These are phyloP conservation scores for Altica lythri DNA, from an alignment of 2,888 invertebrate species.

Conservation along the genomic window DNA sequence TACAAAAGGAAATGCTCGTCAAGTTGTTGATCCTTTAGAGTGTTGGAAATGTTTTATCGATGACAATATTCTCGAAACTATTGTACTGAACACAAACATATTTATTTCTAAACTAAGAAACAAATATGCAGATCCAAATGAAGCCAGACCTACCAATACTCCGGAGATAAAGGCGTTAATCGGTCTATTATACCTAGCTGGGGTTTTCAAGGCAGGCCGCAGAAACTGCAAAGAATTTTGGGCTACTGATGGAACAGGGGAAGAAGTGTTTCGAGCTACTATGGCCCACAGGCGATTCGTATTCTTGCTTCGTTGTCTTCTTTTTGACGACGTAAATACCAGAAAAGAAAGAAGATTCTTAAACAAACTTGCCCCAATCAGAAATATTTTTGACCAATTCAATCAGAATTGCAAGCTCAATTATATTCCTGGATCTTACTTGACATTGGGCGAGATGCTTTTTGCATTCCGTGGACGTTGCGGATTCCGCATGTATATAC, in stretches of 20 bases:
- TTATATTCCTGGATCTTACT: slow-evolving; percentile 1
- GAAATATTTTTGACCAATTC: slow-evolving; percentile 24
- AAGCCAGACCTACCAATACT: slow-evolving; percentile 1
- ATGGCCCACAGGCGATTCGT: slow-evolving; percentile 18
- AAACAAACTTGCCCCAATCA: slow-evolving; percentile 24
- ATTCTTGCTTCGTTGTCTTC: slow-evolving; percentile 14
- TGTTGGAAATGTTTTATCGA: slow-evolving; percentile 1
- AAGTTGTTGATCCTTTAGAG: slow-evolving; percentile 14
- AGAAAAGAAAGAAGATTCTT: slow-evolving; percentile 11
- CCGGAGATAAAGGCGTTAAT: slow-evolving; percentile 7
- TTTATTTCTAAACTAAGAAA: slow-evolving; percentile 12
- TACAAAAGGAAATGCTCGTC: slow-evolving; percentile 12
- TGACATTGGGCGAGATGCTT: slow-evolving; percentile 29
- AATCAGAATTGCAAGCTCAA: slow-evolving; percentile 12
- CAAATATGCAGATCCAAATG: not conserved
- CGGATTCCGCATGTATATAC: slow-evolving; percentile 23
- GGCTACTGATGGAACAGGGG: slow-evolving; percentile 9
- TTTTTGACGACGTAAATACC: slow-evolving; percentile 17
- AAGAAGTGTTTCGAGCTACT: slow-evolving; percentile 3
- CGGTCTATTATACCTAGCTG: slow-evolving; percentile 11
- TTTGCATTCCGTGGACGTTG: slow-evolving; percentile 24
- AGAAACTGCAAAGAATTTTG: slow-evolving; percentile 1
- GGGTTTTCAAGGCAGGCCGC: not conserved
- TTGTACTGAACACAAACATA: slow-evolving; percentile 11
- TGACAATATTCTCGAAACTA: slow-evolving; percentile 15